Conservation (phyloP, 2,797 vertebrate species). For the Acanthiza pusilla region DNA sequence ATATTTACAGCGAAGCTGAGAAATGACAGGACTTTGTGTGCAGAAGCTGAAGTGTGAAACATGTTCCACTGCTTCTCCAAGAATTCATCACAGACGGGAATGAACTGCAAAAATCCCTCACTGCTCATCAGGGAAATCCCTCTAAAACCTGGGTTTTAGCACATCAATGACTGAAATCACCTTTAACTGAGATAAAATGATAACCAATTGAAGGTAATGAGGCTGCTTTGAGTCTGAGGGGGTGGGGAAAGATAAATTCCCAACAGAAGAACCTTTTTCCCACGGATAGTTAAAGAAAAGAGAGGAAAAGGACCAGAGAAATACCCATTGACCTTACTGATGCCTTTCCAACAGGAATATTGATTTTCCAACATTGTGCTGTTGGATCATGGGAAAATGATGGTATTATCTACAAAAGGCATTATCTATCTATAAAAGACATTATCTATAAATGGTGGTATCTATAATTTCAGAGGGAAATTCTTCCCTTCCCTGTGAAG, state of each 20-base stretch:
- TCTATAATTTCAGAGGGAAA: background rate
- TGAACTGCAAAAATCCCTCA: background rate
- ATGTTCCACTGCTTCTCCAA: background rate
- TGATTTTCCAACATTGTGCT: background rate
- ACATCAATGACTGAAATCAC: background rate
- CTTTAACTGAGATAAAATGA: background rate
- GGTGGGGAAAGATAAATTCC: background rate
- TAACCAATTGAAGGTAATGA: rapidly evolving
- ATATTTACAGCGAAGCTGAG: background rate
- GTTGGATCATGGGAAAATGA: background rate
- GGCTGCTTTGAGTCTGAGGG: background rate
- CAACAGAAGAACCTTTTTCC: background rate
- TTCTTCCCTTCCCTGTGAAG: background rate
- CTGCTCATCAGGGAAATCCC: background rate
- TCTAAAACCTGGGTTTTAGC: background rate
- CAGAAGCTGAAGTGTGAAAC: conserved; percentile 17
- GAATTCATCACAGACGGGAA: background rate
- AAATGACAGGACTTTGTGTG: background rate
- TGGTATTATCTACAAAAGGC: background rate
- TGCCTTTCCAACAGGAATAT: background rate
- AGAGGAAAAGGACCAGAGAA: background rate
- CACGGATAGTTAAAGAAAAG: background rate
- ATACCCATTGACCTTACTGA: background rate
- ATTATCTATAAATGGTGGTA: background rate
- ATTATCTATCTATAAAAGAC: background rate